Conservation (phyloP, 2,113 vertebrate genomes). For the Alaudala cheleensis region DNA sequence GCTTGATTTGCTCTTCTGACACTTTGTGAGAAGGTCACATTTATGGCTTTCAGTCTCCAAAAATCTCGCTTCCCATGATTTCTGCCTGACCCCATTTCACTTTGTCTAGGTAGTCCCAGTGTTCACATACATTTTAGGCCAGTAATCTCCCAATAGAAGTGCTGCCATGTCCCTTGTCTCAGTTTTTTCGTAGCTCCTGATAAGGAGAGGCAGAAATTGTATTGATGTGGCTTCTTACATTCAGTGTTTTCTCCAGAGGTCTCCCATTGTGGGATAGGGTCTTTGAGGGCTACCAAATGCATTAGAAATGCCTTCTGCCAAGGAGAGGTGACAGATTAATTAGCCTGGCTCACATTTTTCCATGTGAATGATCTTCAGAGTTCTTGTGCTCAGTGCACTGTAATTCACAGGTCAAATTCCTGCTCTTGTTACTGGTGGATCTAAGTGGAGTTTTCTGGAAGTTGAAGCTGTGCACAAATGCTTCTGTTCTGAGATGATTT, state of each 20-base stretch:
- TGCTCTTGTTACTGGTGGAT: neutral
- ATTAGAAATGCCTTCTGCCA: neutral
- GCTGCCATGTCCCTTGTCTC: neutral
- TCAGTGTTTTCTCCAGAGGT: neutral
- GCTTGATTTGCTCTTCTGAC: neutral
- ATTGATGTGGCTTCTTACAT: neutral
- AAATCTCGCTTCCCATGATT: neutral
- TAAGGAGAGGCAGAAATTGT: neutral
- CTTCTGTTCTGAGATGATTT: neutral
- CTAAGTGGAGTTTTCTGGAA: neutral
- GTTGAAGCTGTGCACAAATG: neutral
- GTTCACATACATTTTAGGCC: neutral
- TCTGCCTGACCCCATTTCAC: accelerated
- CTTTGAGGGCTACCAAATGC: neutral
- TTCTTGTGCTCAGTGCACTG: neutral
- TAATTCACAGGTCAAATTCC: neutral
- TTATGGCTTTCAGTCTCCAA: neutral
- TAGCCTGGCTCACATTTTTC: neutral
- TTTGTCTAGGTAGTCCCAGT: neutral
- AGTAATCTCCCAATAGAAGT: neutral
- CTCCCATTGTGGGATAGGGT: neutral
- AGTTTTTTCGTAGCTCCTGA: neutral
- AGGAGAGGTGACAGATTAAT: neutral
- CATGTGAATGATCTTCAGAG: neutral
- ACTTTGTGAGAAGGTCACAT: neutral